Conservation (phyloP, 2,888 invertebrate genomes). For the Stratiomys singularior region DNA sequence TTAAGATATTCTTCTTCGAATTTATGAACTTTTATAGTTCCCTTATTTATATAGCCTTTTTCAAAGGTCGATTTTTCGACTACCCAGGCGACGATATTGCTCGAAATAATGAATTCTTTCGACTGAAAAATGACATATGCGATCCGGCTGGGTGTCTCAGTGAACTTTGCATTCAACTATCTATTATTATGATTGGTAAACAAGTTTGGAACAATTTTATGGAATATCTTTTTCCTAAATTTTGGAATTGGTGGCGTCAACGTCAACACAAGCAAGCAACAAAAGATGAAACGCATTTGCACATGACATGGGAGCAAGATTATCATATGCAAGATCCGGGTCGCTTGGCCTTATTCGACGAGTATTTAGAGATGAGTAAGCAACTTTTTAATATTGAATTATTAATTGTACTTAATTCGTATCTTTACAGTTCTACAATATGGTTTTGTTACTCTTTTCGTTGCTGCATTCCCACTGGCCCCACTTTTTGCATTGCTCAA, state of each 20-base stretch:
- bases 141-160: slow-evolving; percentile 94
- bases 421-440: slow-evolving; percentile 86
- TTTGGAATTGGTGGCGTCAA: slow-evolving; percentile 91
- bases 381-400: too few relatives aligned
- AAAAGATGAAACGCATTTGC: slow-evolving; percentile 75
- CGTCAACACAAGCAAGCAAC: slow-evolving; percentile 80
- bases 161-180: slow-evolving; percentile 89
- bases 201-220: slow-evolving; percentile 93
- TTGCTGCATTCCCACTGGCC: slow-evolving; percentile 96
- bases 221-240: slow-evolving; percentile 88
- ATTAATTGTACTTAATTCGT: too few relatives aligned
- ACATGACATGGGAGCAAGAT: slow-evolving; percentile 93
- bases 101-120: slow-evolving; percentile 78
- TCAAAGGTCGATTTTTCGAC: slow-evolving; percentile 93
- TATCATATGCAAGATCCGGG: slow-evolving; percentile 92
- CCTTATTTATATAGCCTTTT: slow-evolving; percentile 98
- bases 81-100: slow-evolving; percentile 86
- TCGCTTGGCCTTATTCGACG: slow-evolving; percentile 90
- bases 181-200: slow-evolving; percentile 95
- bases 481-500: slow-evolving; percentile 95
- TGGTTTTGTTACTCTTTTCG: slow-evolving; percentile 96
- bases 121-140: slow-evolving; percentile 85
- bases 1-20: slow-evolving; percentile 96
- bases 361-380: slow-evolving; percentile 98
- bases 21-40: slow-evolving; percentile 99